A percentile compares a stretch with the other conserved stretches of the same genome.
Evolutionary conservation across 23 tunicate species (phyloP).

Genomic region (Botrylloides violaceus): DNA sequence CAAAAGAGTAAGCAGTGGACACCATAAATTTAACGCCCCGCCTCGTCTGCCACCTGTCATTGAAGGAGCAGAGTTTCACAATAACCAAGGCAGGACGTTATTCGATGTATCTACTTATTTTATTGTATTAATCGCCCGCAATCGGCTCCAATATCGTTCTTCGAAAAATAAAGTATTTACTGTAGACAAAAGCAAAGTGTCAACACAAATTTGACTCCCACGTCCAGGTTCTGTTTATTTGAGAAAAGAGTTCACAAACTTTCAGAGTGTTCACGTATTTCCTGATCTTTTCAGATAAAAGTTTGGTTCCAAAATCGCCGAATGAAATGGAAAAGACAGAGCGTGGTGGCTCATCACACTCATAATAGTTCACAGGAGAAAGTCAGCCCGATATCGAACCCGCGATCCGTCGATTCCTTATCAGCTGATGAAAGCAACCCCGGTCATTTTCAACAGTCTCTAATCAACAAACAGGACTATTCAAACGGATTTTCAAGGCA

Average conservation of each 20-base stretch:
- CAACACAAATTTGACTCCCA: too few relatives aligned
- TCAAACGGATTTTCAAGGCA: slow-evolving; percentile 4
- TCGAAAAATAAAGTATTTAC: too few relatives aligned
- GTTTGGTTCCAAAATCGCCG: slow-evolving; percentile 92
- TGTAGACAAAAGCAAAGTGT: too few relatives aligned
- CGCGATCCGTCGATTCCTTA: slow-evolving; percentile 12
- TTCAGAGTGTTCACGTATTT: not conserved
- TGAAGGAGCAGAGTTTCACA: too few relatives aligned
- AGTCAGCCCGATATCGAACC: slow-evolving; percentile 14
- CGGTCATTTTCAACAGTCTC: not conserved
- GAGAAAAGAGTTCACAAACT: not conserved
- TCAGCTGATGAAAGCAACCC: not conserved
- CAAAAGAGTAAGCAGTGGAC: too few relatives aligned
- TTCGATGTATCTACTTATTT: too few relatives aligned
- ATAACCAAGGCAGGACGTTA: too few relatives aligned
- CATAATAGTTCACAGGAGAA: slow-evolving; percentile 3
- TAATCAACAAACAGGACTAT: slow-evolving; percentile 1
- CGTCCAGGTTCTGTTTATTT: too few relatives aligned
- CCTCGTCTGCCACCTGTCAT: too few relatives aligned
- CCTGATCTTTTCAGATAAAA: slow-evolving; percentile 41
- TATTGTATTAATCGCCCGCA: too few relatives aligned
- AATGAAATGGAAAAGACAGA: slow-evolving; percentile 75
- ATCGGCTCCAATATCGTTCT: too few relatives aligned
- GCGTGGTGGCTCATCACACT: slow-evolving; percentile 12
- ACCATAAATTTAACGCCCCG: too few relatives aligned